These are phyloP conservation scores for Cossypha heuglini DNA, from an alignment of 2,797 vertebrate genomes.

Conservation along the genomic window DNA sequence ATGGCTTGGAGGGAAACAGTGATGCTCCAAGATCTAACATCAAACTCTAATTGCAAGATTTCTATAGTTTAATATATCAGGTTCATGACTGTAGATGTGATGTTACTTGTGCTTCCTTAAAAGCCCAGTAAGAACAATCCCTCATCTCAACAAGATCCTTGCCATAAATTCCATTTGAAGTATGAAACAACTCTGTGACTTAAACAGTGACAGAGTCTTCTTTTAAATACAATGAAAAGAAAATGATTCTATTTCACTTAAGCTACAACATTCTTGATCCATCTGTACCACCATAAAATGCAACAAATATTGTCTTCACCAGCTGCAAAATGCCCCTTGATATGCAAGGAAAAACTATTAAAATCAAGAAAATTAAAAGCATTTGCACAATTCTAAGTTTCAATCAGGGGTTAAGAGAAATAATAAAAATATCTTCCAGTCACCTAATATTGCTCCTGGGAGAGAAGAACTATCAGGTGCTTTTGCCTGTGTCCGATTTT, in stretches of 20 bases:
- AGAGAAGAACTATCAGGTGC: conserved; percentile 65
- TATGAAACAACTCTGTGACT: not conserved
- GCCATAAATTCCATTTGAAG: not conserved
- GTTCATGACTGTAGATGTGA: not conserved
- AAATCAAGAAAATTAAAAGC: not conserved
- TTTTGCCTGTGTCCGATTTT: conserved; percentile 73
- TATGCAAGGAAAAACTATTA: not conserved
- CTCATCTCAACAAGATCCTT: not conserved
- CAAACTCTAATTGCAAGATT: not conserved
- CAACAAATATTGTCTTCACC: not conserved
- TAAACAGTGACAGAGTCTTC: not conserved
- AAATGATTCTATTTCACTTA: not conserved
- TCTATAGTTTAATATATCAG: not conserved
- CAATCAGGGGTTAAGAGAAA: not conserved
- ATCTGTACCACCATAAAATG: not conserved
- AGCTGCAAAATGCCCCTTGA: not conserved
- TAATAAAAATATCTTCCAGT: not conserved
- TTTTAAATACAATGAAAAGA: not conserved
- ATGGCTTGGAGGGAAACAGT: not conserved
- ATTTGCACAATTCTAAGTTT: not conserved
- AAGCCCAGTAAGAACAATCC: not conserved
- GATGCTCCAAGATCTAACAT: fast-evolving
- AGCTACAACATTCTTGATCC: not conserved
- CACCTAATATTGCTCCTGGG: conserved; percentile 77
- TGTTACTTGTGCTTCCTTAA: not conserved